Percentiles rank a stretch among this genome's conserved stretches.
These are phyloP conservation scores for Cynoglossus semilaevis DNA, from an alignment of 2,113 vertebrate species.

Conservation along the genomic window DNA sequence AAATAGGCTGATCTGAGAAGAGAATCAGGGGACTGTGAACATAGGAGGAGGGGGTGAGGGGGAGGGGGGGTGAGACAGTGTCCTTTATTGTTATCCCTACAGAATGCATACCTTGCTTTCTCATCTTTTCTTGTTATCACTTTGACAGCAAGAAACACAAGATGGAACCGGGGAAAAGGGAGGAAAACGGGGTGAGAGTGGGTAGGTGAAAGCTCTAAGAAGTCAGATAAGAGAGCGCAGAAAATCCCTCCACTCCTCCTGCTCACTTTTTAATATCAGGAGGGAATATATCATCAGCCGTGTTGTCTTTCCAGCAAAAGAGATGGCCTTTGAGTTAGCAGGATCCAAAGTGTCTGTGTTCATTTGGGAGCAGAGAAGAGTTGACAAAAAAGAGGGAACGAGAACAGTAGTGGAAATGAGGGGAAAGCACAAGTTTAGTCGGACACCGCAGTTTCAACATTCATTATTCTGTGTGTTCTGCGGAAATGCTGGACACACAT, in stretches of 20 bases:
- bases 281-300: slow-evolving; percentile 48
- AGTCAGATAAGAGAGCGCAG: slow-evolving; percentile 62
- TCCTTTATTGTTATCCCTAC: slow-evolving; percentile 31
- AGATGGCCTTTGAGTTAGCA: slow-evolving; percentile 57
- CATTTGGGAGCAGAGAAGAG: slow-evolving; percentile 39
- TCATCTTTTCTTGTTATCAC: slow-evolving; percentile 41
- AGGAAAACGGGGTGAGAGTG: slow-evolving; percentile 9
- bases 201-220: slow-evolving; percentile 36
- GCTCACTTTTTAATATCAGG: slow-evolving; percentile 59
- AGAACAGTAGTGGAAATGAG: slow-evolving; percentile 5
- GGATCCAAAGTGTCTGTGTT: slow-evolving; percentile 34
- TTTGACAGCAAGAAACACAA: slow-evolving; percentile 34
- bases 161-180: slow-evolving; percentile 16
- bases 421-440: slow-evolving; percentile 19
- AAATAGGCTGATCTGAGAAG: slow-evolving; percentile 61
- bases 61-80: slow-evolving; percentile 19
- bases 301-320: slow-evolving; percentile 48
- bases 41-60: background rate
- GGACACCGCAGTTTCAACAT: slow-evolving; percentile 33
- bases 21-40: slow-evolving; percentile 38
- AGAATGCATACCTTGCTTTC: slow-evolving; percentile 30
- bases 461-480: slow-evolving; percentile 24
- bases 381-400: background rate
- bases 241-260: slow-evolving; percentile 53
- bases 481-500: slow-evolving; percentile 7